Evolutionary conservation across 2,797 vertebrate genomes (phyloP).

Genomic region (Erpetoichthys calabaricus): DNA sequence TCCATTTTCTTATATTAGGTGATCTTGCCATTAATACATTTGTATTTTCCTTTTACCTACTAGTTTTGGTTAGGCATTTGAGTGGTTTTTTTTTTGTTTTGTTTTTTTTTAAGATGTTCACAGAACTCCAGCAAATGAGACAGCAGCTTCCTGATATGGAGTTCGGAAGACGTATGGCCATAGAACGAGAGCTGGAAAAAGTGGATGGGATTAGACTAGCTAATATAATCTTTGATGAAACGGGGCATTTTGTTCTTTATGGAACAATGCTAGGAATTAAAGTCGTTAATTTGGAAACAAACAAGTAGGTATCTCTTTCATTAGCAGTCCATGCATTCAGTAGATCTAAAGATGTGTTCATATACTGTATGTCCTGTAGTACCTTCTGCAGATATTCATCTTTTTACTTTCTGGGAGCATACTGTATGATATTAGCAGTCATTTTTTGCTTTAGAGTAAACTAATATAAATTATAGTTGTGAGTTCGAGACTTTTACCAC

Average conservation of each 20-base stretch:
- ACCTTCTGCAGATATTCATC: too few species aligned
- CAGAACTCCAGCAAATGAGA: conserved; percentile 94
- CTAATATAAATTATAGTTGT: too few species aligned
- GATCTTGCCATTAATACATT: too few species aligned
- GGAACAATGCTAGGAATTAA: conserved; percentile 98
- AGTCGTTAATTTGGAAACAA: conserved; percentile 95
- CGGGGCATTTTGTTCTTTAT: conserved; percentile 91
- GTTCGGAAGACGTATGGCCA: conserved; percentile 91
- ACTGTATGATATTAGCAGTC: too few species aligned
- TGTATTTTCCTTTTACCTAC: too few species aligned
- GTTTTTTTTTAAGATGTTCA: conserved; percentile 76
- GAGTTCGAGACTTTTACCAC: too few species aligned
- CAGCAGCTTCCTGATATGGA: conserved; percentile 97
- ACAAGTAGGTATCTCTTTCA: conserved; percentile 52
- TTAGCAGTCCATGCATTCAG: conserved; percentile 3
- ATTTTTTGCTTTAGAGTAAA: too few species aligned
- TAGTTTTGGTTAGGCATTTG: too few species aligned
- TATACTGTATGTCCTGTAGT: too few species aligned
- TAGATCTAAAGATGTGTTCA: too few species aligned
- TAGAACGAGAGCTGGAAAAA: conserved; percentile 89
- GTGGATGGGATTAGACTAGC: conserved; percentile 83
- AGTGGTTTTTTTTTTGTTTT: neutral
- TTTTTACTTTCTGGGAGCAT: too few species aligned
- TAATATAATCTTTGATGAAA: conserved; percentile 95
- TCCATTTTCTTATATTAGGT: too few species aligned